A percentile compares a stretch with the other conserved stretches of the same genome.
Conservation (phyloP, 2,113 vertebrate species). For the Notechis scutatus region DNA sequence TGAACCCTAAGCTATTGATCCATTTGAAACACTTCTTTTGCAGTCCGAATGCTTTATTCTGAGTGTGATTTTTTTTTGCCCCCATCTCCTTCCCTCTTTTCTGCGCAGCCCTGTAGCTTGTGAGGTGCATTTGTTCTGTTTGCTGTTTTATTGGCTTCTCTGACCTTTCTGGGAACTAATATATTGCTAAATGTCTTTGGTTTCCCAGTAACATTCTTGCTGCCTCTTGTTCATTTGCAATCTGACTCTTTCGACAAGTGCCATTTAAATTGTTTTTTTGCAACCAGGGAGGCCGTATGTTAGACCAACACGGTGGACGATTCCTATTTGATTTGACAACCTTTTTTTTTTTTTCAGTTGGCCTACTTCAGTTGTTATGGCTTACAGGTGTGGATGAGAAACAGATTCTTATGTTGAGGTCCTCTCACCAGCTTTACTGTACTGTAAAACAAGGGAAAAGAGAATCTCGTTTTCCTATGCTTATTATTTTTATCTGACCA, state of each 20-base stretch:
- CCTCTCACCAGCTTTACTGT: not conserved
- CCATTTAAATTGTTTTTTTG: not conserved
- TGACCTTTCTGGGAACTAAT: not conserved
- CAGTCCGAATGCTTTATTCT: not conserved
- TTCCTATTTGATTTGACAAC: not conserved
- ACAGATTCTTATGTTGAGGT: not conserved
- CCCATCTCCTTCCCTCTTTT: not conserved
- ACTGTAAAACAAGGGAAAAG: too few species aligned
- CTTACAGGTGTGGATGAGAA: not conserved
- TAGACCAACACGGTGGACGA: not conserved
- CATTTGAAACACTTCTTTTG: not conserved
- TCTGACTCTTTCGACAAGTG: not conserved
- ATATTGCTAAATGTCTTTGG: not conserved
- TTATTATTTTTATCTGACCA: not conserved
- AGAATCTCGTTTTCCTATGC: not conserved
- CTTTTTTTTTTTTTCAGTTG: not conserved
- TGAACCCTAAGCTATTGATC: not conserved
- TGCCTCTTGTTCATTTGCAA: not conserved
- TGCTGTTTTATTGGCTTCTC: not conserved
- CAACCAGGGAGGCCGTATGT: too few species aligned
- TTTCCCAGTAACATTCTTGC: not conserved
- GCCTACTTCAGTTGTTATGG: not conserved
- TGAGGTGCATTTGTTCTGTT: not conserved
- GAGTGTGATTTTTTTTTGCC: not conserved
- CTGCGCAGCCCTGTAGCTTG: not conserved